These are phyloP conservation scores for Pseudochirops cupreus DNA, from an alignment of 2,797 vertebrate genomes.

Conservation along the genomic window DNA sequence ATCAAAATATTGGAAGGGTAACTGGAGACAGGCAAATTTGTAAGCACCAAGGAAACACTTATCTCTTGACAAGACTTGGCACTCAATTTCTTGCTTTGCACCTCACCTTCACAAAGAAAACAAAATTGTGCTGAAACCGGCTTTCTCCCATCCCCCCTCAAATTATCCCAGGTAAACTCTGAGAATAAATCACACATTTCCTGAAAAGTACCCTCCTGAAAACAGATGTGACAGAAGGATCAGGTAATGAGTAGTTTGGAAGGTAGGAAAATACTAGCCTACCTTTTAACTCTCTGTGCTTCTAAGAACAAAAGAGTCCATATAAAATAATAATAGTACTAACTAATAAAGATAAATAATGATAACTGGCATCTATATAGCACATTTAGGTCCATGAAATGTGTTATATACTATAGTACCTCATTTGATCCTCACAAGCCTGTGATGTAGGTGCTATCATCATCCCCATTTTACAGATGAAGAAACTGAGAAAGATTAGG, in stretches of 20 bases:
- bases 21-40: not conserved
- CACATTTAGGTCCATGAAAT: not conserved
- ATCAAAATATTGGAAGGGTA: not conserved
- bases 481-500: not conserved
- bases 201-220: not conserved
- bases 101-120: not conserved
- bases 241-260: not conserved
- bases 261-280: not conserved
- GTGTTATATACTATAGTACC: not conserved
- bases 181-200: not conserved
- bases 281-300: not conserved
- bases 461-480: not conserved
- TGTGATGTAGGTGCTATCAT: not conserved
- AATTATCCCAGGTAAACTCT: not conserved
- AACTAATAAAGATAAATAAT: not conserved
- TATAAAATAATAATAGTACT: not conserved
- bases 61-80: not conserved
- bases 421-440: not conserved
- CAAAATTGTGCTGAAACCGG: not conserved
- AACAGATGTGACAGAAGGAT: not conserved
- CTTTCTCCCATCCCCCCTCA: not conserved
- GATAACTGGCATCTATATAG: not conserved
- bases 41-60: not conserved
- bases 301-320: not conserved
- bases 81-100: not conserved